phyloP scores from a whole-genome alignment of 2,113 vertebrate species.

The Gallinago media region DNA sequence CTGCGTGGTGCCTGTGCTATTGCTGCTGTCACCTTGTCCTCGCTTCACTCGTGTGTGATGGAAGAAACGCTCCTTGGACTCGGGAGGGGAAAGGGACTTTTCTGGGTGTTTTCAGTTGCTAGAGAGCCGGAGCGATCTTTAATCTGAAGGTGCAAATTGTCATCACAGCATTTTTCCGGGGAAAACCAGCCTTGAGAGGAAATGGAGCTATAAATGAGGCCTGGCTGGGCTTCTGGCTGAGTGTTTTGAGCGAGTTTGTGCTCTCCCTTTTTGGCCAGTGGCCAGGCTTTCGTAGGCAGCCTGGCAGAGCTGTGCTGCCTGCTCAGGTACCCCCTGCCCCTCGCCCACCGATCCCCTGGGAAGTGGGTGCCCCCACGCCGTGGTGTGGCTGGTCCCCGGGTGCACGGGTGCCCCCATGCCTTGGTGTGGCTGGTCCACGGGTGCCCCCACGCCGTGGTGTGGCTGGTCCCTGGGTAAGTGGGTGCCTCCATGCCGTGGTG shows the following conservation, averaged over 20 bases:
- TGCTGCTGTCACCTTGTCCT: background rate
- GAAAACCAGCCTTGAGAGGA: slow-evolving; percentile 7
- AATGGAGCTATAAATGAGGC: slow-evolving; percentile 22
- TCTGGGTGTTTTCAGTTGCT: background rate
- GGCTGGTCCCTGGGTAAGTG: background rate
- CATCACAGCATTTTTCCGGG: background rate
- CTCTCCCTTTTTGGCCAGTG: background rate
- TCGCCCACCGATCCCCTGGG: background rate
- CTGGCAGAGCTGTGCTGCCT: background rate
- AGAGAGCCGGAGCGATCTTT: background rate
- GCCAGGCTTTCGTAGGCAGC: background rate
- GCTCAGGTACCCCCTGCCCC: background rate
- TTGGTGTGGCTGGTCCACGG: background rate
- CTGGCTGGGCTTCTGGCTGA: slow-evolving; percentile 22
- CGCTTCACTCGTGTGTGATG: fast-evolving
- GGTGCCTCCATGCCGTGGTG: background rate
- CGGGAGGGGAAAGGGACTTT: background rate
- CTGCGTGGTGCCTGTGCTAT: background rate
- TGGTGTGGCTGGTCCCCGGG: background rate
- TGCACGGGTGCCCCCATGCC: background rate
- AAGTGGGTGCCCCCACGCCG: background rate
- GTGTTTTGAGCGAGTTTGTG: background rate
- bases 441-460: background rate
- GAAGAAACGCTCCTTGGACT: background rate
- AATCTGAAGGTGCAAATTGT: slow-evolving; percentile 40